A percentile compares a stretch with the other conserved stretches of the same genome.
Evolutionary conservation across 2,113 vertebrate species (phyloP).

Genomic region (Miniopterus natalensis): DNA sequence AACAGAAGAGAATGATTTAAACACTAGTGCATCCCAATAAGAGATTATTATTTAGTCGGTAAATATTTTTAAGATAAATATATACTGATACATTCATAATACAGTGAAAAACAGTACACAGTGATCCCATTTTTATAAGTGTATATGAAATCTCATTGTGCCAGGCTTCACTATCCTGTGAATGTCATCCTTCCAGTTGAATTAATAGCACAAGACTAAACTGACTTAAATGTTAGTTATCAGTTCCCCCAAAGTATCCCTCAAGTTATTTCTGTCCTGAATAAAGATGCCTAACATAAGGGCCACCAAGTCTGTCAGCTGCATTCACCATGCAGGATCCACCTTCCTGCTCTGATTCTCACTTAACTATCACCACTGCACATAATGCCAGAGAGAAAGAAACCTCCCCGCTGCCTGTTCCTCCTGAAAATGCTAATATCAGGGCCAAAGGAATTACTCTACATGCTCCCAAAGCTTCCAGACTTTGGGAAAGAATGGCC

Average conservation of each 20-base stretch:
- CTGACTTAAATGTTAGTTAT: neutral
- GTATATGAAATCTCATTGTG: neutral
- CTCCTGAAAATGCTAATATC: neutral
- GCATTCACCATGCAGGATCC: neutral
- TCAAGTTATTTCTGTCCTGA: slow-evolving; percentile 20
- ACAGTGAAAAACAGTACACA: slow-evolving; percentile 37
- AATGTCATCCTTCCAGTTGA: neutral
- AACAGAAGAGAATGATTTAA: slow-evolving; percentile 30
- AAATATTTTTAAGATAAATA: slow-evolving; percentile 42
- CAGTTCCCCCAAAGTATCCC: neutral
- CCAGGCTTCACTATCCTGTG: neutral
- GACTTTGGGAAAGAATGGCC: neutral
- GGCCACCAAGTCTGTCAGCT: neutral
- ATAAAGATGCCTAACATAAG: neutral
- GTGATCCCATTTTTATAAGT: neutral
- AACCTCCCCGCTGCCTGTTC: neutral
- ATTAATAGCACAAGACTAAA: neutral
- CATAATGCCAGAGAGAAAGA: neutral
- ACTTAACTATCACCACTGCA: neutral
- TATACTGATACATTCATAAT: neutral
- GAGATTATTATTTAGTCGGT: neutral
- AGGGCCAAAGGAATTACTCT: neutral
- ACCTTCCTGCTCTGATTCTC: neutral
- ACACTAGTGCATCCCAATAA: neutral
- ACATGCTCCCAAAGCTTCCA: neutral